Percentiles rank a stretch among this genome's conserved stretches.
Conservation (phyloP, 2,113 vertebrate genomes). For the Hyla sarda region DNA sequence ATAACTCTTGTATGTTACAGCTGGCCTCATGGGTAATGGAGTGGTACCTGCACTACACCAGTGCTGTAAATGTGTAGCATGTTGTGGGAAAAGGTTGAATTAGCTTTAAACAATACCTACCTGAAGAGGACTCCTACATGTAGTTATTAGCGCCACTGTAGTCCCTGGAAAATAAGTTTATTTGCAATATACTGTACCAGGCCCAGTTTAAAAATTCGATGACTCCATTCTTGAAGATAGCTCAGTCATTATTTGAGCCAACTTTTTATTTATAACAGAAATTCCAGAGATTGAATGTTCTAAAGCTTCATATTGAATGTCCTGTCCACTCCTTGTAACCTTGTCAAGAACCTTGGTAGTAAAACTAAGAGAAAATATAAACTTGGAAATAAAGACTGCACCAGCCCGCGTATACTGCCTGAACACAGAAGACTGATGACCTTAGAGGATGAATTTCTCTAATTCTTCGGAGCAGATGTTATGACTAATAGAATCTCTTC, state of each 20-base stretch:
- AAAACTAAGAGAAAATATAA: constrained; percentile 8
- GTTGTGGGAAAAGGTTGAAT: no score
- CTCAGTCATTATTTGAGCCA: not conserved
- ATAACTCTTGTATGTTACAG: no score
- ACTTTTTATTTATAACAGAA: not conserved
- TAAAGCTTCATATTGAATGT: not conserved
- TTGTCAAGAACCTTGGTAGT: constrained; percentile 3
- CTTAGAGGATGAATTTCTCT: not conserved
- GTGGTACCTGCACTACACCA: no score
- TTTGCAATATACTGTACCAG: no score
- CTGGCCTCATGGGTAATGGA: no score
- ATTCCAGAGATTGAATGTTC: constrained; percentile 14
- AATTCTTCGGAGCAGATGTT: not conserved
- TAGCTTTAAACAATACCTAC: no score
- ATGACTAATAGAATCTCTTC: not conserved
- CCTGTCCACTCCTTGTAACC: constrained; percentile 3
- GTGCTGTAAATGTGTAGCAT: no score
- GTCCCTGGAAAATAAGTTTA: no score
- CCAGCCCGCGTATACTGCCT: not conserved
- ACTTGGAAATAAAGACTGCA: not conserved
- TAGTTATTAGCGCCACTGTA: no score
- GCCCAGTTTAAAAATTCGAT: no score
- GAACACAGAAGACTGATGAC: constrained; percentile 6
- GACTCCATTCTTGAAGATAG: no score
- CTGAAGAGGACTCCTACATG: no score